Percentiles rank a stretch among this genome's conserved stretches.
These are phyloP conservation scores for Urosaurus nigricauda DNA, from an alignment of 2,797 vertebrate genomes.

Conservation along the genomic window DNA sequence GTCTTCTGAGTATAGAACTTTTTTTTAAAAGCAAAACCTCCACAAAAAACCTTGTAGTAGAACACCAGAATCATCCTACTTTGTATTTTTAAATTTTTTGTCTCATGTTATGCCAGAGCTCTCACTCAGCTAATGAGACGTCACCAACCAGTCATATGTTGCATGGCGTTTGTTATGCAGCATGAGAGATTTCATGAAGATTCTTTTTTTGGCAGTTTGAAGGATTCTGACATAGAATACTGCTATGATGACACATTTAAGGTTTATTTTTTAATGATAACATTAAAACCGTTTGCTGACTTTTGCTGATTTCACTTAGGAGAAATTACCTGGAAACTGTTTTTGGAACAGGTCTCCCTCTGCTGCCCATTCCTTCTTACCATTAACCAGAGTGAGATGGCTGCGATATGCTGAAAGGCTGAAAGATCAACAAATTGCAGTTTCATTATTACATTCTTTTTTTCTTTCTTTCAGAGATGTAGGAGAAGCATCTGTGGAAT, in stretches of 20 bases:
- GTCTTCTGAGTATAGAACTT: not conserved
- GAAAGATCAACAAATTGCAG: too few relatives aligned
- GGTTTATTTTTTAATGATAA: not conserved
- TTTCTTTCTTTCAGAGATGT: not conserved
- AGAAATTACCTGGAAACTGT: slow-evolving; percentile 8
- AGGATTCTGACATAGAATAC: slow-evolving; percentile 11
- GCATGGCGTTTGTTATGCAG: slow-evolving; percentile 14
- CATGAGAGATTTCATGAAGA: slow-evolving; percentile 20
- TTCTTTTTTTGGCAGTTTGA: slow-evolving; percentile 17
- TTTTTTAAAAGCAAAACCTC: not conserved
- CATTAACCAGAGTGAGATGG: not conserved
- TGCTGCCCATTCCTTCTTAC: not conserved
- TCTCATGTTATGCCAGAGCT: slow-evolving; percentile 3
- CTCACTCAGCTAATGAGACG: slow-evolving; percentile 24
- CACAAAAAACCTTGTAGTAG: not conserved
- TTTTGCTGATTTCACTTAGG: not conserved
- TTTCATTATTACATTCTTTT: too few relatives aligned
- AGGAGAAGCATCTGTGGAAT: not conserved
- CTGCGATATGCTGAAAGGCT: not conserved
- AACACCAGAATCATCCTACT: not conserved
- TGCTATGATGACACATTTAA: slow-evolving; percentile 22
- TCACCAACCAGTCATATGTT: not conserved
- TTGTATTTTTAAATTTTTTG: not conserved
- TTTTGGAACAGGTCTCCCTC: not conserved
- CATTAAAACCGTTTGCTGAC: slow-evolving; percentile 10